phyloP scores from a whole-genome alignment of 2,797 vertebrate genomes.

The Coilia nasus region DNA sequence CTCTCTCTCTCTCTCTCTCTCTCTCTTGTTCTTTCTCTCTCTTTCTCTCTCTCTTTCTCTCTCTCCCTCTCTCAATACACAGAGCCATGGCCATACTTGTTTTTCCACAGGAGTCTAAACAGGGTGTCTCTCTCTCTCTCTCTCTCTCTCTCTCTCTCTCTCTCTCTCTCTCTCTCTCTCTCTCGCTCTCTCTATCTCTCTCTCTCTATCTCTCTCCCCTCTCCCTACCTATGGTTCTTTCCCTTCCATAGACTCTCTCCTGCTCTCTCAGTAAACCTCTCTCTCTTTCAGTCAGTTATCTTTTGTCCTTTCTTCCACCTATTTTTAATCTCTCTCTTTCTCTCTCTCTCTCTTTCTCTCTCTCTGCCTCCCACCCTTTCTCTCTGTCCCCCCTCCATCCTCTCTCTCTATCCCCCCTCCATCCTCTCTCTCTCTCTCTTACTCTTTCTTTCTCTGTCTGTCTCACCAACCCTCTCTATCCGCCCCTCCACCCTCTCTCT shows the following conservation, averaged over 20 bases:
- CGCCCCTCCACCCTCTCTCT: conserved; percentile 63
- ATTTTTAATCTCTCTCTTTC: neutral
- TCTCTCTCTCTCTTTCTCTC: neutral
- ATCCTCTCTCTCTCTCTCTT: neutral
- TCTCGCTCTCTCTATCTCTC: neutral
- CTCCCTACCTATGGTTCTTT: neutral
- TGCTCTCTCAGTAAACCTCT: neutral
- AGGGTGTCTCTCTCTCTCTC: neutral
- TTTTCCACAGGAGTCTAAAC: too few species aligned
- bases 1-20: too few species aligned
- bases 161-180: neutral
- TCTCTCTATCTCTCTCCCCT: neutral
- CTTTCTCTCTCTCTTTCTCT: too few species aligned
- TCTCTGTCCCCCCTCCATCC: neutral
- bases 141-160: neutral
- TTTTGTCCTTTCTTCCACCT: too few species aligned
- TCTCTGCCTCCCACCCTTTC: neutral
- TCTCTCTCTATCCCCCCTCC: neutral
- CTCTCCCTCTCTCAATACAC: too few species aligned
- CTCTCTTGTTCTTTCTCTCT: too few species aligned
- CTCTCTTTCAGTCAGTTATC: neutral
- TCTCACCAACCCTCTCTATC: conserved; percentile 1
- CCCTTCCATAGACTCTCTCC: neutral
- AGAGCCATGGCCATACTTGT: too few species aligned
- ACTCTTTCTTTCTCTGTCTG: neutral